Conservation (phyloP, 2,888 invertebrate genomes). For the Tridacna crocea region DNA sequence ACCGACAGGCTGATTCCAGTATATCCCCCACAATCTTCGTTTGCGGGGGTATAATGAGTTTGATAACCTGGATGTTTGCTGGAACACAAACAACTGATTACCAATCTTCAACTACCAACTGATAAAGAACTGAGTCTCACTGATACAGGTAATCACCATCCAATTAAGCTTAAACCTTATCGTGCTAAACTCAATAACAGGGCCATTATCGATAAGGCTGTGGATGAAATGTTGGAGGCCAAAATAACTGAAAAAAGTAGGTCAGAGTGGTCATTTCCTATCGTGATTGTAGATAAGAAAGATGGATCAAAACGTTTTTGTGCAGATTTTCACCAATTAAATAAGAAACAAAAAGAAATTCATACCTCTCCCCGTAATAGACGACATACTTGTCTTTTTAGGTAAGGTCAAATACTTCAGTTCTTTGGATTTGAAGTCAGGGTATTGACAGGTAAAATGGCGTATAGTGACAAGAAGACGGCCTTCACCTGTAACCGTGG, state of each 20-base stretch:
- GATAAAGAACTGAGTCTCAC: background rate
- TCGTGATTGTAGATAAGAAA: constrained; percentile 6
- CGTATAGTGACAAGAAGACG: constrained; percentile 37
- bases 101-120: background rate
- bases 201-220: background rate
- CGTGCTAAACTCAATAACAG: too few species aligned
- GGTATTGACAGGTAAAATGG: constrained; percentile 38
- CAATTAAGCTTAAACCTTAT: constrained; percentile 33
- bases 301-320: constrained; percentile 10
- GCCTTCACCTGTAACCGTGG: constrained; percentile 45
- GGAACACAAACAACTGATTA: too few species aligned
- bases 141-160: constrained; percentile 4
- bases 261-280: constrained; percentile 11
- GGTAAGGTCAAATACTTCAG: constrained; percentile 42
- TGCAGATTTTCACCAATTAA: background rate
- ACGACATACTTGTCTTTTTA: constrained; percentile 29
- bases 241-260: background rate
- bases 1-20: too few species aligned
- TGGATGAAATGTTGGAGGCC: constrained; percentile 37
- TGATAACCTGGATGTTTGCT: too few species aligned
- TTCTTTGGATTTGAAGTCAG: constrained; percentile 29
- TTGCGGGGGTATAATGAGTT: too few species aligned
- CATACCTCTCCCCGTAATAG: constrained; percentile 24
- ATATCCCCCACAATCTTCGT: too few species aligned
- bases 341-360: constrained; percentile 30